phyloP scores from a whole-genome alignment of 1,140 invertebrate species.

The Sesamia nonagrioides region DNA sequence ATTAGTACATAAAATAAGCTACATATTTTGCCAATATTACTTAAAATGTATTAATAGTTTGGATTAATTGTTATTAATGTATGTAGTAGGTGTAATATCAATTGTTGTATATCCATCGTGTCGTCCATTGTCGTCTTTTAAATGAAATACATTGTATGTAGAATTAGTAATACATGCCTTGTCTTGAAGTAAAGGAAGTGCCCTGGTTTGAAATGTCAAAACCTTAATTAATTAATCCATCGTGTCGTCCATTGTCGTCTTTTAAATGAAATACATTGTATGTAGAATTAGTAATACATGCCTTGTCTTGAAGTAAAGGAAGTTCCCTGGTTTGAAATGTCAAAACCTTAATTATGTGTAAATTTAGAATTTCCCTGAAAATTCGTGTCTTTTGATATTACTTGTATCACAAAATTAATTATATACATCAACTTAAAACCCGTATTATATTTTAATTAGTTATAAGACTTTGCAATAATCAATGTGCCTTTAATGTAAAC shows the following conservation, averaged over 20 bases:
- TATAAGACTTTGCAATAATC: slow-evolving; percentile 58
- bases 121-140: slow-evolving; percentile 2
- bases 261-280: neutral
- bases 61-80: slow-evolving; percentile 4
- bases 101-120: neutral
- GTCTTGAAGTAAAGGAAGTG: too few relatives aligned
- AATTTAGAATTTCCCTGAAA: too few relatives aligned
- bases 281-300: neutral
- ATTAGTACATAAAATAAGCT: neutral
- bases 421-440: neutral
- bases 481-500: slow-evolving; percentile 66
- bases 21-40: slow-evolving; percentile 23
- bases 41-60: slow-evolving; percentile 9
- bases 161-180: neutral
- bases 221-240: too few relatives aligned
- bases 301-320: too few relatives aligned
- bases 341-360: too few relatives aligned
- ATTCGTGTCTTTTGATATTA: neutral
- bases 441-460: slow-evolving; percentile 34
- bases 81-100: neutral
- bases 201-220: too few relatives aligned
- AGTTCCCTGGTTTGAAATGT: too few relatives aligned
- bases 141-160: neutral
- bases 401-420: neutral
- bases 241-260: slow-evolving; percentile 1